Percentiles rank a stretch among this genome's conserved stretches.
phyloP scores from a whole-genome alignment of 2,888 invertebrate species.

The Heliconius ismenius region DNA sequence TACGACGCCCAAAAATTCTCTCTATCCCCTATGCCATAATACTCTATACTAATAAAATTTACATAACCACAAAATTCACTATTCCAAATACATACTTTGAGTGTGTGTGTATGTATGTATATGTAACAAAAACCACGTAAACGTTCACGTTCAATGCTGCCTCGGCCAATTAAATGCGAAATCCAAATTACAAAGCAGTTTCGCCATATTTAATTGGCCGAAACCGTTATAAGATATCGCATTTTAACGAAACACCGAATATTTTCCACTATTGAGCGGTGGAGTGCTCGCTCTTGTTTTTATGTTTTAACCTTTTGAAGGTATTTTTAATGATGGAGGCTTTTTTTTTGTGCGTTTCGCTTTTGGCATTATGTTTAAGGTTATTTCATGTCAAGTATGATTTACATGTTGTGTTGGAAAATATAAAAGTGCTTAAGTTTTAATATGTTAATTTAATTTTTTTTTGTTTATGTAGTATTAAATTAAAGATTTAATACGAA shows the following conservation, averaged over 20 bases:
- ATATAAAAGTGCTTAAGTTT: not conserved
- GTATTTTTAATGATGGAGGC: constrained; percentile 16
- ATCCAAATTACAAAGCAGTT: constrained; percentile 53
- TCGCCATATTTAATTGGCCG: constrained; percentile 47
- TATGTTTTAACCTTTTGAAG: constrained; percentile 27
- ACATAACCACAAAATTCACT: not conserved
- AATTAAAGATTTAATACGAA: too few relatives aligned
- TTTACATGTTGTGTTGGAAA: not conserved
- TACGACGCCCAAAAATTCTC: too few relatives aligned
- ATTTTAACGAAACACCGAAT: constrained; percentile 41
- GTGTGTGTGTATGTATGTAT: not conserved
- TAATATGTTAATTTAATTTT: too few relatives aligned
- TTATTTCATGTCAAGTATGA: constrained; percentile 7
- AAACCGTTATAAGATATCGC: constrained; percentile 54
- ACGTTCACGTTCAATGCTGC: constrained; percentile 31
- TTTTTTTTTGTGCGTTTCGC: constrained; percentile 15
- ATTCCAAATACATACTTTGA: too few relatives aligned
- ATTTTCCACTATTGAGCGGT: constrained; percentile 30
- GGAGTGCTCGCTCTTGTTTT: constrained; percentile 11
- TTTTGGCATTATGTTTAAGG: constrained; percentile 12
- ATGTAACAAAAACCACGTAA: constrained; percentile 22
- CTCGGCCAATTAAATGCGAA: constrained; percentile 55
- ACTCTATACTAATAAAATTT: not conserved
- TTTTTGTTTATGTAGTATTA: too few relatives aligned
- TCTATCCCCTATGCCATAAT: too few relatives aligned